phyloP scores from a whole-genome alignment of 2,888 invertebrate genomes.

The Silvanus unidentatus region DNA sequence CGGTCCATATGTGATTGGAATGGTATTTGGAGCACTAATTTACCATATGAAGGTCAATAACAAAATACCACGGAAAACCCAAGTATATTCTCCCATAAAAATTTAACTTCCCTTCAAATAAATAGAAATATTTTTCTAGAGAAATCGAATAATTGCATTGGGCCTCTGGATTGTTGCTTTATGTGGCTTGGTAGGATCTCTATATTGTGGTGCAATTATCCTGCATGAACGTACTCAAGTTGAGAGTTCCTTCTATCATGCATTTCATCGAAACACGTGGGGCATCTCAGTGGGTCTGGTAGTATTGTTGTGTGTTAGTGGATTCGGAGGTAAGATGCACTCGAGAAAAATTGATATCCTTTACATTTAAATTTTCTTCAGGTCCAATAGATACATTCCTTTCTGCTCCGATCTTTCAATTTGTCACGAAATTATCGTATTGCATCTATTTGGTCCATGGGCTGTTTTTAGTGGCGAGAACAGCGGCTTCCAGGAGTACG shows the following conservation, averaged over 20 bases:
- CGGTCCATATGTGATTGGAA: slow-evolving; percentile 13
- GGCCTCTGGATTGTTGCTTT: no score
- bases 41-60: slow-evolving; percentile 3
- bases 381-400: slow-evolving; percentile 10
- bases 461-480: no score
- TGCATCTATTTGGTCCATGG: slow-evolving; percentile 11
- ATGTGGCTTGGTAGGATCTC: neutral
- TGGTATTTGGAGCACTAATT: slow-evolving; percentile 10
- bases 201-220: slow-evolving; percentile 5
- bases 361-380: neutral
- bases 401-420: slow-evolving; percentile 12
- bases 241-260: slow-evolving; percentile 2
- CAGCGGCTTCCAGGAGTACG: no score
- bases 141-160: no score
- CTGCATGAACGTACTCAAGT: neutral
- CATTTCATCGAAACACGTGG: slow-evolving; percentile 3
- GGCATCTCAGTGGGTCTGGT: slow-evolving; percentile 5
- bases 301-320: slow-evolving; percentile 5
- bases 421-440: slow-evolving; percentile 12
- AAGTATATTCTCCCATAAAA: no score
- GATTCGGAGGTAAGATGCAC: slow-evolving; percentile 7
- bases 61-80: neutral
- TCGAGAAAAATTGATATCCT: neutral
- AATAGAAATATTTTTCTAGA: no score
- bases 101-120: no score